Base-by-base conservation (phyloP, 53 echinoderm and acorn worm species). In the Patiria pectinifera region DNA sequence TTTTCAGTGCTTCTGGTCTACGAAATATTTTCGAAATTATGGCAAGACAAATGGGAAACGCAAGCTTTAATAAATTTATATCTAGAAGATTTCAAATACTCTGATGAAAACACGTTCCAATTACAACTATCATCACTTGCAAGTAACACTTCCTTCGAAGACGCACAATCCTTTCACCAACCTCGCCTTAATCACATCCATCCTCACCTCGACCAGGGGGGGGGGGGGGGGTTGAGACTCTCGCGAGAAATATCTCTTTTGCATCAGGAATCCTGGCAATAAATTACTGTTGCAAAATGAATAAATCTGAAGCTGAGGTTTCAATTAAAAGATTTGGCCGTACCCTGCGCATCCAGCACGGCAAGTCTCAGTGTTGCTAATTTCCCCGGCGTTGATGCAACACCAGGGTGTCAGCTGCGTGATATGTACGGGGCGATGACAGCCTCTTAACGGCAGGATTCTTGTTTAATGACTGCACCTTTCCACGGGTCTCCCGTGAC, bases 381-480 rank as follows among this genome's bases (percentile, higher is more conserved):
- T 86, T 86, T 74, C 45, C 13, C 24, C 58, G 74, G 86, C 62
- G 74, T 86, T 59, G 86, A 86, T 76, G 24, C 74, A 25, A 74
- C 74, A 24, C 58, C 74, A 86, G 18, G 53, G 76, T 18, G 72
- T 13, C 86, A 86, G 86, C 86, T 86, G 86, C 74, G 48, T 18
- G 22, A 14, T n/a, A 75, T 86, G 46, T 62, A 71, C 44, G 44
- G 45, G 61, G 22, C 76, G 86, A 13, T 86, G 86, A 86, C 71
- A 85, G 85, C 35, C 53, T 44, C 3, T 16, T n/a, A 13, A 86
- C 86, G 74, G 76, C 48, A 4, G 85, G 85, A 6, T 44, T 69
- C 21, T 16, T 12, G 85, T 47, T 70, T 74, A 86, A 86, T 86
- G 86, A 75, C 71, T 74, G 48, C 86, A 53, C 70, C 85, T 85